Evolutionary conservation across 92 coral and sea anemone genomes (phyloP).

Genomic region (Diadumene lineata): DNA sequence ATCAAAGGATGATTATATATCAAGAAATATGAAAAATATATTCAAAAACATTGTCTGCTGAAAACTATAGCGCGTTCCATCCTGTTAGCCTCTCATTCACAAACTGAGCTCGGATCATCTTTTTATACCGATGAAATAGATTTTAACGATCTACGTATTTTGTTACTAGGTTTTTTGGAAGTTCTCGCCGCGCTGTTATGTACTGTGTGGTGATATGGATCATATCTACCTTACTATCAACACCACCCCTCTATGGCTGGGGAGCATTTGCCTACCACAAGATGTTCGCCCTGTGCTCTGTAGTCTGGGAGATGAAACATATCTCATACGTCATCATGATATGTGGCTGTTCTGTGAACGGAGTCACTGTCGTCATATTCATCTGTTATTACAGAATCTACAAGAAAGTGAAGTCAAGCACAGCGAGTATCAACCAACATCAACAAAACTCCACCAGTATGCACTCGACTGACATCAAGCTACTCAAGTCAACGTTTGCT

Average conservation of each 20-base stretch:
- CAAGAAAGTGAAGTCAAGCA: conserved; percentile 32
- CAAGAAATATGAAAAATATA: too few relatives aligned
- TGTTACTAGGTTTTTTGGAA: not conserved
- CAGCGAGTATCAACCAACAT: conserved; percentile 21
- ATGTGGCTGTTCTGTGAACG: conserved; percentile 28
- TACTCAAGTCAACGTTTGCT: conserved; percentile 58
- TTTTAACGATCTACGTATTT: not conserved
- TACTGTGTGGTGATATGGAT: conserved; percentile 41
- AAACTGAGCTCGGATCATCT: too few relatives aligned
- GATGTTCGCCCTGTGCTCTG: conserved; percentile 35
- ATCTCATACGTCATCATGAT: conserved; percentile 47
- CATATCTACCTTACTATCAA: conserved; percentile 34
- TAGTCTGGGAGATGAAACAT: conserved; percentile 50
- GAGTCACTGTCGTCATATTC: conserved; percentile 34
- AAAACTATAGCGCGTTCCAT: too few relatives aligned
- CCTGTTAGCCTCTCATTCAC: too few relatives aligned
- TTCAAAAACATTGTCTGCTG: too few relatives aligned
- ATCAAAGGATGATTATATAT: too few relatives aligned
- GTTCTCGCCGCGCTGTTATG: conserved; percentile 6
- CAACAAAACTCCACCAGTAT: not conserved
- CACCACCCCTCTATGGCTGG: conserved; percentile 65
- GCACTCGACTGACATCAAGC: conserved; percentile 36
- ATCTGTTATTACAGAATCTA: conserved; percentile 48
- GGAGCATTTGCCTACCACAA: conserved; percentile 45
- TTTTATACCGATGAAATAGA: not conserved